Base-by-base conservation (phyloP, 2,888 invertebrate species). In the Ferdinandea cuprea region DNA sequence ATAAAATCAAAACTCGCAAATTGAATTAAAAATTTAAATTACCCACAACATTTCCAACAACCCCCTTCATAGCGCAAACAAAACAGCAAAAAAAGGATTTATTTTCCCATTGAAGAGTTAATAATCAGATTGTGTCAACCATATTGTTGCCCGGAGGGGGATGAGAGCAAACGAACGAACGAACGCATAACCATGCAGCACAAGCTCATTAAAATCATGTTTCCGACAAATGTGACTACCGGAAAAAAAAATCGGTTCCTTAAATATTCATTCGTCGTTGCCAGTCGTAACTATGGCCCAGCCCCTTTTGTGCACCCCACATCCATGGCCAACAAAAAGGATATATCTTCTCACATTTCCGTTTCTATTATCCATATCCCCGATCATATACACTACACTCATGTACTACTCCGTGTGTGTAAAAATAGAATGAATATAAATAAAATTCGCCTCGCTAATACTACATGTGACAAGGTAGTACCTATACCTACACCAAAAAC, bases 81-180 rank as follows among this genome's bases (percentile, higher is more conserved):
- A 3, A 19, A n/a, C n/a, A n/a, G n/a, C n/a, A n/a, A 30, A 30
- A 40, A 40, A 65, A 32, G 44, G 44, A 40, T 58, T 78, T 5
- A 56, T 42, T 58, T 50, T 44, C 48, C 37, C 37, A 52, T 54
- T 81, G 65, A 65, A 65, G 71, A 77, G 81, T 76, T 54, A 71
- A 71, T 81, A 81, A 81, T 76, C 72, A 37, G 68, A 83, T 68
- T 83, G 83, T 83, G 83, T 83, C 63, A 69, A 73, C 68, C 50
- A 68, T 56, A 61, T 72, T 59, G 68, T 66, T 56, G 11, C 7
- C n/a, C n/a, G n/a, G n/a, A n/a, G n/a, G 30, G 54, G 71, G 61
- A 21, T 15, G 17, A 28, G 32, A 40, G 28, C 13, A 1, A 28
- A 19, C 17, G 8, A 46, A 46, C 6, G 40, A 7, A 11, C 2